phyloP scores from a whole-genome alignment of 2,797 vertebrate genomes.

The Petrocephalus sullivani region DNA sequence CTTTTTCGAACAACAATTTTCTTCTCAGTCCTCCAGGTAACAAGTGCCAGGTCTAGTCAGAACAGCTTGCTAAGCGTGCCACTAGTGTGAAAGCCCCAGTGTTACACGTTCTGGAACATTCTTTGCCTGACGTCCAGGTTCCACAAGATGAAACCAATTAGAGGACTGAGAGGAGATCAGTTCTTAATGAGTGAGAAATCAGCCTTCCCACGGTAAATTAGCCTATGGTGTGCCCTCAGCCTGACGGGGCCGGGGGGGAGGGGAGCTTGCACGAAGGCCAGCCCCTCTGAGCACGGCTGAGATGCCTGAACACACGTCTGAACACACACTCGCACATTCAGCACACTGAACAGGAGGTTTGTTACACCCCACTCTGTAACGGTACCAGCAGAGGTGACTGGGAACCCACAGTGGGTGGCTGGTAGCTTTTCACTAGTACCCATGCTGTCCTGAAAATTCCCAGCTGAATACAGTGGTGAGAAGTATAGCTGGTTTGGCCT shows the following conservation, averaged over 20 bases:
- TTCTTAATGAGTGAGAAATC: slow-evolving; percentile 44
- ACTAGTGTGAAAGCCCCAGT: slow-evolving; percentile 40
- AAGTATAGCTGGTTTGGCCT: neutral
- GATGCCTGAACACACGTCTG: neutral
- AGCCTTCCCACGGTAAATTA: slow-evolving; percentile 16
- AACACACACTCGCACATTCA: neutral
- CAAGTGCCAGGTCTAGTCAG: slow-evolving; percentile 10
- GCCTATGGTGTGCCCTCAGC: neutral
- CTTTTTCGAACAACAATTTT: neutral
- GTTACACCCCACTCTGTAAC: neutral
- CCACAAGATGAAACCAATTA: slow-evolving; percentile 37
- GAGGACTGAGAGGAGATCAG: slow-evolving; percentile 26
- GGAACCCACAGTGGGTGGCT: neutral
- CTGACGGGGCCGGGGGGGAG: neutral
- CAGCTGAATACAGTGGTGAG: neutral
- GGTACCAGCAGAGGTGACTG: neutral
- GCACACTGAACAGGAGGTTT: neutral
- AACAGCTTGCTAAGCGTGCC: slow-evolving; percentile 3
- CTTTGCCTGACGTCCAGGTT: slow-evolving; percentile 15
- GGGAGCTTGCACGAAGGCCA: neutral
- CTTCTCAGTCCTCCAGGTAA: neutral
- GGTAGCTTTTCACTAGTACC: neutral
- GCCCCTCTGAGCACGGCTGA: neutral
- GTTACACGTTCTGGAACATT: neutral
- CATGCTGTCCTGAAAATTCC: neutral